Evolutionary conservation across 2,888 invertebrate species (phyloP).

Genomic region (Chrysotoxum bicinctum): DNA sequence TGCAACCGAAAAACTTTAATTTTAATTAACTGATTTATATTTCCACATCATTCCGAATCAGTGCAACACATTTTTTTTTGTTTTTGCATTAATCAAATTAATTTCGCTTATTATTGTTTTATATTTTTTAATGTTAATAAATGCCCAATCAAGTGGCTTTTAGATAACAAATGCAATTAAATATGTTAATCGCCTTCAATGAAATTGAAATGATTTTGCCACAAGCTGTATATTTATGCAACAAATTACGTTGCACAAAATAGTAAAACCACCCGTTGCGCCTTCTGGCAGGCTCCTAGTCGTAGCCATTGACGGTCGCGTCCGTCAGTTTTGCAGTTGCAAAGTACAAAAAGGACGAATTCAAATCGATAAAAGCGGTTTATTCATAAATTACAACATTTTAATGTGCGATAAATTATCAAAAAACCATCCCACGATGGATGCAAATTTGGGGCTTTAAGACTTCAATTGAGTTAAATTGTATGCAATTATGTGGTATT

Average conservation of each 20-base stretch:
- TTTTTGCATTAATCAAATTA: background rate
- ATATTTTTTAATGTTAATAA: slow-evolving; percentile 17
- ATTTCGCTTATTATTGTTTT: background rate
- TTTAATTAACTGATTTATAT: slow-evolving; percentile 6
- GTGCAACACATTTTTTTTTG: background rate
- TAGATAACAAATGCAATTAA: slow-evolving; percentile 47
- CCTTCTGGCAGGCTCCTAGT: too few relatives aligned
- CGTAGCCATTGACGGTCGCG: too few relatives aligned
- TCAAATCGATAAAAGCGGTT: slow-evolving; percentile 32
- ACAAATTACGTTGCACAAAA: background rate
- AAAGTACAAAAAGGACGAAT: background rate
- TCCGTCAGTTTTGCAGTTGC: background rate
- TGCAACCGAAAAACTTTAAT: background rate
- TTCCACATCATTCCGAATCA: background rate
- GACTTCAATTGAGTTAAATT: slow-evolving; percentile 19
- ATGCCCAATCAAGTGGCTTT: slow-evolving; percentile 29
- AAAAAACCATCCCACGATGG: slow-evolving; percentile 3
- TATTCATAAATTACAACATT: slow-evolving; percentile 47
- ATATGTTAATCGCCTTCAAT: slow-evolving; percentile 42
- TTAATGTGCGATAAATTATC: slow-evolving; percentile 51
- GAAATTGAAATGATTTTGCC: slow-evolving; percentile 26
- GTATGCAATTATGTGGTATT: slow-evolving; percentile 39
- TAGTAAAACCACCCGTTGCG: background rate
- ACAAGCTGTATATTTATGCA: slow-evolving; percentile 24
- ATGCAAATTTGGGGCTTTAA: background rate